Percentiles rank a stretch among this genome's conserved stretches.
phyloP scores from a whole-genome alignment of 2,888 invertebrate species.

The Epinotia ramella region DNA sequence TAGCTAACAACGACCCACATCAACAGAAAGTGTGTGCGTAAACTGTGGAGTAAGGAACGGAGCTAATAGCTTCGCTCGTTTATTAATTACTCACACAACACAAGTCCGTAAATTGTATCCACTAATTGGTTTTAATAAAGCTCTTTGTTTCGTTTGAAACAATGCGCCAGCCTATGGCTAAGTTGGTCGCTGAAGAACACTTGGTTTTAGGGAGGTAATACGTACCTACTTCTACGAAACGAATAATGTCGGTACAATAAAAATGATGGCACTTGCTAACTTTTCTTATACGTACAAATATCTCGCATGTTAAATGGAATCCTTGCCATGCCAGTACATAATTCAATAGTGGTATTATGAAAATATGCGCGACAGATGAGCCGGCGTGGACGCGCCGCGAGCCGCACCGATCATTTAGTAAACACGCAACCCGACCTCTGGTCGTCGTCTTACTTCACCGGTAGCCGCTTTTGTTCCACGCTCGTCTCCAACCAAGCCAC shows the following conservation, averaged over 20 bases:
- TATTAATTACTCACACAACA: slow-evolving; percentile 44
- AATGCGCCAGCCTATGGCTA: slow-evolving; percentile 45
- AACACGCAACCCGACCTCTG: slow-evolving; percentile 69
- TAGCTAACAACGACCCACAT: not conserved
- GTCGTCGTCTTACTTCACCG: slow-evolving; percentile 59
- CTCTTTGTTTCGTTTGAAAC: slow-evolving; percentile 49
- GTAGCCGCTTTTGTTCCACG: slow-evolving; percentile 50
- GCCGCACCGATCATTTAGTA: slow-evolving; percentile 60
- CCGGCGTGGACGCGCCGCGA: slow-evolving; percentile 51
- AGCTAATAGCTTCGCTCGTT: slow-evolving; percentile 26
- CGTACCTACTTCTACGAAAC: not conserved
- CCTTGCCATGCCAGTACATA: slow-evolving; percentile 65
- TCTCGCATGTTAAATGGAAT: slow-evolving; percentile 50
- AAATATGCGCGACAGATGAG: slow-evolving; percentile 66
- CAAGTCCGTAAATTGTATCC: slow-evolving; percentile 41
- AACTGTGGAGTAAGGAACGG: slow-evolving; percentile 15
- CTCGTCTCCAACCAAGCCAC: slow-evolving; percentile 44
- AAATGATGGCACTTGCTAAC: not conserved
- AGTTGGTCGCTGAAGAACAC: slow-evolving; percentile 7
- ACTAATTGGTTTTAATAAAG: slow-evolving; percentile 51
- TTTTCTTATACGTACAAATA: not conserved
- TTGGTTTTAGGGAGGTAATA: not conserved
- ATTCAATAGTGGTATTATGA: slow-evolving; percentile 72
- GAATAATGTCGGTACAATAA: not conserved
- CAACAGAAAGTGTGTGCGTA: not conserved